Conservation (phyloP, 1,140 invertebrate genomes). For the Bombus haemorrhoidalis region DNA sequence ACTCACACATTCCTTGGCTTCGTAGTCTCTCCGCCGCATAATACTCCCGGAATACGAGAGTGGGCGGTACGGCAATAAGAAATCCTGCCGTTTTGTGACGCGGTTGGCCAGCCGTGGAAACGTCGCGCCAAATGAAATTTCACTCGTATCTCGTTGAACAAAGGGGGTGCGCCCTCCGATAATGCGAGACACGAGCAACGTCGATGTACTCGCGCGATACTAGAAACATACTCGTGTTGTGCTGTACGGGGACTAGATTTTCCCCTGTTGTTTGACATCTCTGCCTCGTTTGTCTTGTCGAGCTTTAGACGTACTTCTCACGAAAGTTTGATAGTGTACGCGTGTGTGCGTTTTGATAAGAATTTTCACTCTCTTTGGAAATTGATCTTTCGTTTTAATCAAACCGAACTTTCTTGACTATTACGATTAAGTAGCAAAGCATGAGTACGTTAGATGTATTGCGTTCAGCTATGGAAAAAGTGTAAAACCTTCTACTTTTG, state of each 20-base stretch:
- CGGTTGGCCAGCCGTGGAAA: not conserved
- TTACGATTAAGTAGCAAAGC: not conserved
- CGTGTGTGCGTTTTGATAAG: not conserved
- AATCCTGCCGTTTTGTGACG: slow-evolving; percentile 15
- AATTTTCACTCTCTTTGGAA: not conserved
- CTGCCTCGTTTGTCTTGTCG: slow-evolving; percentile 5
- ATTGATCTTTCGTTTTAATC: not conserved
- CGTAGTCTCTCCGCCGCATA: not conserved
- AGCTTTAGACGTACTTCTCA: slow-evolving; percentile 1
- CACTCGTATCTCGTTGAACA: slow-evolving; percentile 1
- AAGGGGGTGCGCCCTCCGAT: not conserved
- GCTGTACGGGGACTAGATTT: not conserved
- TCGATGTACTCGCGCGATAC: not conserved
- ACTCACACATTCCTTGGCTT: slow-evolving; percentile 10
- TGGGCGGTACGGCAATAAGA: slow-evolving; percentile 22
- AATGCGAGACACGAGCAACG: slow-evolving; percentile 4
- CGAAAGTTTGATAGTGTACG: not conserved
- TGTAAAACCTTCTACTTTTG: too few species aligned
- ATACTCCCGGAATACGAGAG: not conserved
- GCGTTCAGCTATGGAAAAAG: too few species aligned
- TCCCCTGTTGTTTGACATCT: slow-evolving; percentile 4
- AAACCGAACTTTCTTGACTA: not conserved
- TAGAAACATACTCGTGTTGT: not conserved
- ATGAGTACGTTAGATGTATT: too few species aligned
- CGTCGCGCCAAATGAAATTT: slow-evolving; percentile 46